Base-by-base conservation (phyloP, 1,140 invertebrate species). In the Harpegnathos saltator region DNA sequence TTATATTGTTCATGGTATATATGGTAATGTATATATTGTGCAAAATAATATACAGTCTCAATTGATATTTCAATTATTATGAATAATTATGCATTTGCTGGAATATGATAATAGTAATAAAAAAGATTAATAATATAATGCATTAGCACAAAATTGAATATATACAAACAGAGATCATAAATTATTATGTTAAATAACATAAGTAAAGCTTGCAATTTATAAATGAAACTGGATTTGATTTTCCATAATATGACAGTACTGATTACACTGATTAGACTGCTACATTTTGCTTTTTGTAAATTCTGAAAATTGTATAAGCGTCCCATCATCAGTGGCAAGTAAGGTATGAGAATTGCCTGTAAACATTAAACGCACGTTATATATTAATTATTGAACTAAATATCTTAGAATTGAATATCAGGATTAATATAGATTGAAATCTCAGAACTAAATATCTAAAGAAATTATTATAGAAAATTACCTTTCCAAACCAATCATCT, bases 401-500 rank as follows among this genome's bases (percentile, higher is more conserved):
- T 68, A 66, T 24, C 3, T 15, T 19, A n/a, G n/a, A n/a, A n/a
- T n/a, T n/a, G n/a, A n/a, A n/a, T n/a, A n/a, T n/a, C n/a, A n/a
- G n/a, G n/a, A n/a, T n/a, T n/a, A n/a, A n/a, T n/a, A n/a, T n/a
- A n/a, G n/a, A n/a, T n/a, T n/a, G n/a, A n/a, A n/a, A n/a, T n/a
- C n/a, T n/a, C n/a, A n/a, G 33, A 33, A 22, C 12, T 73, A 17
- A 17, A 12, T 68, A 66, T 24, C 3, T 15, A 17, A 19, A 19
- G 12, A n/a, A 56, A 72, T 50, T 58, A 29, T 38, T n/a, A 44
- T 22, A 69, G 48, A 72, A 54, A 24, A 69, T 92, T 87, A 93
- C 92, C 89, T 87, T 89, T n/a, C 91, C 90, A 74, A 89, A 90
- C 38, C 89, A 63, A 75, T 89, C 65, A 65, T 92, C 86, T 15